A percentile compares a stretch with the other conserved stretches of the same genome.
Evolutionary conservation across 2,797 vertebrate genomes (phyloP).

Genomic region (Triplophysa bombifrons): DNA sequence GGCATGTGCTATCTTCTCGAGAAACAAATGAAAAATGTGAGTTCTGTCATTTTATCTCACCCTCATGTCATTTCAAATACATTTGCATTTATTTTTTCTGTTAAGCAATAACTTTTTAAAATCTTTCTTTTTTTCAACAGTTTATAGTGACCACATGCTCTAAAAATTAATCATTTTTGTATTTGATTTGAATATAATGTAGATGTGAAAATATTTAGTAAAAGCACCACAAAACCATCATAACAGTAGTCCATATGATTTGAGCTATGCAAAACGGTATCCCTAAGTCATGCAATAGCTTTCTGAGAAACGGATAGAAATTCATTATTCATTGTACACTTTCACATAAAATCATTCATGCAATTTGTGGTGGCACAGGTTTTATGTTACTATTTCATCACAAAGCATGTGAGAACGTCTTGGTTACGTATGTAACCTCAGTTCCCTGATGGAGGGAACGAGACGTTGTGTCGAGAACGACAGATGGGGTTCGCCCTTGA

Average conservation of each 20-base stretch:
- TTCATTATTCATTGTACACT: not conserved
- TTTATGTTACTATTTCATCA: not conserved
- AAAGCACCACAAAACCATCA: too few species aligned
- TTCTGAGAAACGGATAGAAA: too few species aligned
- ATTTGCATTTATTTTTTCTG: not conserved
- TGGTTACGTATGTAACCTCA: too few species aligned
- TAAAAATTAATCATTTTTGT: too few species aligned
- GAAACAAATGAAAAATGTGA: not conserved
- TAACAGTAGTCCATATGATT: too few species aligned
- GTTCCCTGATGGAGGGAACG: too few species aligned
- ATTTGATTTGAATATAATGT: too few species aligned
- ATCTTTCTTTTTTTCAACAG: not conserved
- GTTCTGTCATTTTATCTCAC: not conserved
- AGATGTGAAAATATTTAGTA: too few species aligned
- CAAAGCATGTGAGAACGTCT: not conserved
- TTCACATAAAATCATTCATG: not conserved
- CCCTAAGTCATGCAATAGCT: too few species aligned
- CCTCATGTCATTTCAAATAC: not conserved
- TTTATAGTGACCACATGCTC: not conserved
- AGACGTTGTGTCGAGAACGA: too few species aligned
- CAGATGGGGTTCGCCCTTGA: too few species aligned
- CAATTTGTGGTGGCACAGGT: not conserved
- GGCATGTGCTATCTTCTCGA: not conserved
- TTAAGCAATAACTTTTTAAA: not conserved
- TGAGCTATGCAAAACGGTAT: too few species aligned